Conservation (phyloP, 2,888 invertebrate species). For the Melinaea marsaeus region DNA sequence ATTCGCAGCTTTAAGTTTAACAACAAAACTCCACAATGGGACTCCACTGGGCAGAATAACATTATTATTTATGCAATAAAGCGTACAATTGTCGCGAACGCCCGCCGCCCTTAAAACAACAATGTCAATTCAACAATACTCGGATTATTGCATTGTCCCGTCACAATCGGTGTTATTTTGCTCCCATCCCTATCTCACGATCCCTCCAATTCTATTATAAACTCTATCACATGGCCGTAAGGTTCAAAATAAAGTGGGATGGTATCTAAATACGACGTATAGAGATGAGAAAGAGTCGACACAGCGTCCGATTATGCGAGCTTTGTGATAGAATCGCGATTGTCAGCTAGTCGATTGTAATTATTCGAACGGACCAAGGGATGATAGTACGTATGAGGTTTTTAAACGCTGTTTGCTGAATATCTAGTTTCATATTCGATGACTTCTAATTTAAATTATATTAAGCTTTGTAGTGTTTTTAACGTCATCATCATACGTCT, state of each 20-base stretch:
- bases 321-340: conserved; percentile 77
- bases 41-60: conserved; percentile 68
- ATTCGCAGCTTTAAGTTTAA: conserved; percentile 42
- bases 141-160: conserved; percentile 78
- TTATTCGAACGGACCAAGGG: conserved; percentile 68
- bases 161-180: conserved; percentile 67
- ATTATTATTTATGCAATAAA: conserved; percentile 78
- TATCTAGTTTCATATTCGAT: conserved; percentile 31
- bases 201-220: conserved; percentile 15
- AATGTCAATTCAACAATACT: conserved; percentile 76
- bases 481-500: no score
- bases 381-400: conserved; percentile 56
- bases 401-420: conserved; percentile 58
- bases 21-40: conserved; percentile 64
- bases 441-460: background rate
- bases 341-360: conserved; percentile 77
- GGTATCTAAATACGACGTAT: conserved; percentile 44
- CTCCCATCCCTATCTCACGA: conserved; percentile 50
- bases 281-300: conserved; percentile 51
- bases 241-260: conserved; percentile 25
- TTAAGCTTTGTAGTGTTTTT: background rate
- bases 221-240: conserved; percentile 19
- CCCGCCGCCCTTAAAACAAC: conserved; percentile 77
- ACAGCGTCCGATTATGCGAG: conserved; percentile 73
- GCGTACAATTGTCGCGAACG: conserved; percentile 71